A percentile compares a stretch with the other conserved stretches of the same genome.
Conservation (phyloP, 2,797 vertebrate genomes). For the Hyperoplus immaculatus region DNA sequence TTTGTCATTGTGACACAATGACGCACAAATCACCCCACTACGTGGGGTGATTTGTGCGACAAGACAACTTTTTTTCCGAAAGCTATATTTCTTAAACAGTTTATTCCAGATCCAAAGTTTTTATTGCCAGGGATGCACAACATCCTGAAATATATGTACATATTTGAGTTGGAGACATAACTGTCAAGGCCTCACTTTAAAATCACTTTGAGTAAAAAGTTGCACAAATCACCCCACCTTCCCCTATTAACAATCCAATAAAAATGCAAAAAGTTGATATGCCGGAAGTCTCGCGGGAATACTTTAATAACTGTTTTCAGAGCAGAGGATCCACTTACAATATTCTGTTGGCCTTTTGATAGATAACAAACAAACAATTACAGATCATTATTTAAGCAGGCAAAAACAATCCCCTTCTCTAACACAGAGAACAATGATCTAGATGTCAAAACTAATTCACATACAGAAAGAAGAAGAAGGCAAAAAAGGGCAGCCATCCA, state of each 20-base stretch:
- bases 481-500: constrained; percentile 38
- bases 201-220: no score
- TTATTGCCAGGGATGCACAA: no score
- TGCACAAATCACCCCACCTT: no score
- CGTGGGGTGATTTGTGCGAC: no score
- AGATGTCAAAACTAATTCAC: constrained; percentile 73
- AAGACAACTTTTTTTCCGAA: no score
- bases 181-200: no score
- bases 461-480: constrained; percentile 19
- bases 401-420: constrained; percentile 43
- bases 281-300: constrained; percentile 58
- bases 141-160: no score
- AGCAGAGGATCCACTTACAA: constrained; percentile 61
- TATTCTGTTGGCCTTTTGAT: constrained; percentile 58
- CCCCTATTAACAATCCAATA: constrained; percentile 35
- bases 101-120: no score
- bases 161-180: no score
- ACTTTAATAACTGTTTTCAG: constrained; percentile 55
- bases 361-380: constrained; percentile 70
- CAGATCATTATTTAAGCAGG: constrained; percentile 46
- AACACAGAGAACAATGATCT: constrained; percentile 63
- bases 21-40: no score
- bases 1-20: no score
- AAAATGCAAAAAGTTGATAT: constrained; percentile 61
- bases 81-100: no score